Conservation (phyloP, 2,888 invertebrate species). For the Drosophila putrida region DNA sequence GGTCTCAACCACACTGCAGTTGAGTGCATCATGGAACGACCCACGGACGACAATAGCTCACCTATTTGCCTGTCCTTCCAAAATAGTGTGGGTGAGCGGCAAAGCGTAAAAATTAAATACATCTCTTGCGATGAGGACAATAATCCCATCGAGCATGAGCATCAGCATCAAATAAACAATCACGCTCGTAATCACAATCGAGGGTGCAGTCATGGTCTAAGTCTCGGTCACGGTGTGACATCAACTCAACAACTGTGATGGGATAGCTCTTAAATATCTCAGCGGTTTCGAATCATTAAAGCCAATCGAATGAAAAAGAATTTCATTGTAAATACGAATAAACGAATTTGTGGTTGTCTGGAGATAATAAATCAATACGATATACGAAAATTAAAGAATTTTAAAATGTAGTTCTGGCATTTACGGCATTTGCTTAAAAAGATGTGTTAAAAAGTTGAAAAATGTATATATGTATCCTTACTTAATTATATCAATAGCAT, state of each 20-base stretch:
- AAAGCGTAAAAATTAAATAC: conserved; percentile 78
- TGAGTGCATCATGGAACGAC: conserved; percentile 68
- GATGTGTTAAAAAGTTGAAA: neutral
- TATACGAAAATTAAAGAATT: conserved; percentile 14
- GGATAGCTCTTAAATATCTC: conserved; percentile 8
- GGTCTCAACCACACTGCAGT: conserved; percentile 45
- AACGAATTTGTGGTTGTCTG: conserved; percentile 56
- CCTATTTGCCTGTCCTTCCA: conserved; percentile 76
- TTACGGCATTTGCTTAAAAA: neutral
- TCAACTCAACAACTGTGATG: conserved; percentile 60
- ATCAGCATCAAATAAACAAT: conserved; percentile 17
- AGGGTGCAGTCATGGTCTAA: neutral
- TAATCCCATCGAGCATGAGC: conserved; percentile 69
- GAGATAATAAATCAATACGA: conserved; percentile 10
- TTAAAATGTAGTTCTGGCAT: conserved; percentile 12
- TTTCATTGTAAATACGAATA: conserved; percentile 42
- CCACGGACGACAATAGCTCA: conserved; percentile 60
- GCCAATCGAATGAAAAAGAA: conserved; percentile 25
- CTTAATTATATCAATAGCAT: conserved; percentile 1
- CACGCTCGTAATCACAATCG: conserved; percentile 14
- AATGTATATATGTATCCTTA: neutral
- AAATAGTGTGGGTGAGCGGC: conserved; percentile 64
- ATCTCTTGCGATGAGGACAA: conserved; percentile 83
- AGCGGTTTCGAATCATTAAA: conserved; percentile 26
- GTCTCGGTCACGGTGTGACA: conserved; percentile 5